Percentiles rank a stretch among this genome's conserved stretches.
Evolutionary conservation across 2,888 invertebrate species (phyloP).

Genomic region (Neria commutata): DNA sequence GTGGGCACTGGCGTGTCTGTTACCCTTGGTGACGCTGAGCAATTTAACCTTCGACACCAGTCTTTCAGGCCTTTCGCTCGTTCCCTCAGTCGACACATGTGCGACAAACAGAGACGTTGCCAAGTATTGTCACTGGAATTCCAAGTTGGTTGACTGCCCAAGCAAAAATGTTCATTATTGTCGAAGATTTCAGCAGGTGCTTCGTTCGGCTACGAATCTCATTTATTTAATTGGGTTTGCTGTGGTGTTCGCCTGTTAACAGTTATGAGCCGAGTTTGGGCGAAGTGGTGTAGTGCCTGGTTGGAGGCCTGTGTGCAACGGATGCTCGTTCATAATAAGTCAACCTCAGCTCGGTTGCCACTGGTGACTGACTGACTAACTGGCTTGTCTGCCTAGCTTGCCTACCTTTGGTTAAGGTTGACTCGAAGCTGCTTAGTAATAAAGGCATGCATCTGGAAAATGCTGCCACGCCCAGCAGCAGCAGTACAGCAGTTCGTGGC

Average conservation of each 20-base stretch:
- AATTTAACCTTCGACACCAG: not conserved
- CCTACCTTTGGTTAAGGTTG: slow-evolving; percentile 2
- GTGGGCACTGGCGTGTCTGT: not conserved
- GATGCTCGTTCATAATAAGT: slow-evolving; percentile 31
- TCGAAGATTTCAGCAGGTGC: slow-evolving; percentile 14
- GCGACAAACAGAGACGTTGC: too few relatives aligned
- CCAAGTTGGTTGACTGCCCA: slow-evolving; percentile 17
- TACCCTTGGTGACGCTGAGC: not conserved
- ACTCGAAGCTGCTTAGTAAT: not conserved
- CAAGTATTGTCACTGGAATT: not conserved
- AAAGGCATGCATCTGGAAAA: too few relatives aligned
- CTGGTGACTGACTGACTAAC: too few relatives aligned
- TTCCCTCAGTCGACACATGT: too few relatives aligned
- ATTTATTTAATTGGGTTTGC: slow-evolving; percentile 28
- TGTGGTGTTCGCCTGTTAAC: too few relatives aligned
- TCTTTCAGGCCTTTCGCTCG: not conserved
- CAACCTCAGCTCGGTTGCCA: slow-evolving; percentile 34
- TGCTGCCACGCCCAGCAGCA: not conserved
- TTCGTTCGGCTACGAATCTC: not conserved
- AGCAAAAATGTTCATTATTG: slow-evolving; percentile 26
- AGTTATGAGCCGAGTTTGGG: too few relatives aligned
- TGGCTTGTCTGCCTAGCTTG: too few relatives aligned
- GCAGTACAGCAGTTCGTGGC: too few relatives aligned
- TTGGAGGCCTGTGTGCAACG: slow-evolving; percentile 14
- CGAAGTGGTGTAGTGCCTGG: too few relatives aligned